phyloP scores from a whole-genome alignment of 2,797 vertebrate genomes.

The Pogoniulus pusillus region DNA sequence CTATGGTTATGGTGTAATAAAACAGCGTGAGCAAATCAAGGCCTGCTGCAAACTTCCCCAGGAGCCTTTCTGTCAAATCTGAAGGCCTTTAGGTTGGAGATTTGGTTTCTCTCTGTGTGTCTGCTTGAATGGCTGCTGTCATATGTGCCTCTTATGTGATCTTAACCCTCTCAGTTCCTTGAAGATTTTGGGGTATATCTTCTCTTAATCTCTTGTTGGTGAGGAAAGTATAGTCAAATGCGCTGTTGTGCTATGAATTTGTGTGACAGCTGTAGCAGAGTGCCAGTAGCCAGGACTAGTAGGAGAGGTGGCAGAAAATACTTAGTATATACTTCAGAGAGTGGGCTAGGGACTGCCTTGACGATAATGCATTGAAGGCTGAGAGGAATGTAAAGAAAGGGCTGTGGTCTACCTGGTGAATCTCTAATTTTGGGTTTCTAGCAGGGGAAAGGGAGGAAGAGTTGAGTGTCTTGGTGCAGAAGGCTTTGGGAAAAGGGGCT shows the following conservation, averaged over 20 bases:
- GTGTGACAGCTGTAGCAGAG: not conserved
- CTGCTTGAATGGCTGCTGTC: not conserved
- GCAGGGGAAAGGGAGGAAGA: not conserved
- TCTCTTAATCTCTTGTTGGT: not conserved
- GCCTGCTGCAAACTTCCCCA: not conserved
- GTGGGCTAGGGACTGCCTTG: not conserved
- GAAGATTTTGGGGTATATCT: not conserved
- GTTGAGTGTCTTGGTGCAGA: not conserved
- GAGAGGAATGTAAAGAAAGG: not conserved
- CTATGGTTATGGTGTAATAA: constrained; percentile 5
- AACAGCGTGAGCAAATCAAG: not conserved
- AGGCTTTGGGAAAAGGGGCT: not conserved
- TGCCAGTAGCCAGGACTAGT: too few species aligned
- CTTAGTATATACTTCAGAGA: not conserved
- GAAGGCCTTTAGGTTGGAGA: not conserved
- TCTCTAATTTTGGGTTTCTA: not conserved
- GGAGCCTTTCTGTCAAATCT: not conserved
- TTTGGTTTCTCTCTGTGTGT: not conserved
- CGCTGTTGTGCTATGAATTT: not conserved
- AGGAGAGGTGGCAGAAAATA: not conserved
- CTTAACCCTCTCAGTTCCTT: not conserved
- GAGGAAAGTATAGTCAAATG: not conserved
- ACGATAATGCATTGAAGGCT: not conserved
- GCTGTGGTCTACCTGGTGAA: not conserved
- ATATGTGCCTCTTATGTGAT: not conserved